phyloP scores from a whole-genome alignment of 2,797 vertebrate species.

The Chrosomus eos region DNA sequence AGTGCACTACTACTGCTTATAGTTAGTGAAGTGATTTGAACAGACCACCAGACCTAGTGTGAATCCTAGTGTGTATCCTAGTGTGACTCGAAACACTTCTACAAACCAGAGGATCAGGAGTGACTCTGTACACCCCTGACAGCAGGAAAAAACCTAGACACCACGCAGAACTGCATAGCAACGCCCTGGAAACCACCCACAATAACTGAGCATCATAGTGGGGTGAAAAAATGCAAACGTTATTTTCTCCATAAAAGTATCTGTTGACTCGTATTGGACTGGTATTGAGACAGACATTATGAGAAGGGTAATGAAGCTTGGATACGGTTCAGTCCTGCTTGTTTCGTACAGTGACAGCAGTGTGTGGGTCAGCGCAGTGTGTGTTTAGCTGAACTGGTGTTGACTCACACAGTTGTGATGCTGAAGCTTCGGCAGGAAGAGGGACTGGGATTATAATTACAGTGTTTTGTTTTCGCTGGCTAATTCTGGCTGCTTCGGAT shows the following conservation, averaged over 20 bases:
- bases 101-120: neutral
- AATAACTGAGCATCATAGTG: neutral
- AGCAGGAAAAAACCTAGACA: neutral
- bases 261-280: too few species aligned
- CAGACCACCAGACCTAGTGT: neutral
- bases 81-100: neutral
- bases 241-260: too few species aligned
- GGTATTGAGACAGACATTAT: neutral
- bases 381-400: constrained; percentile 8
- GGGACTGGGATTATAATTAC: constrained; percentile 48
- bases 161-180: neutral
- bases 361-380: neutral
- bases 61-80: neutral
- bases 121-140: neutral
- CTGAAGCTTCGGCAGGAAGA: constrained; percentile 21
- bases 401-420: constrained; percentile 29
- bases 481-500: constrained; percentile 46
- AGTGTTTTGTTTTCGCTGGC: constrained; percentile 9
- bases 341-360: neutral
- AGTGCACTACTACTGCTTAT: neutral
- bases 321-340: neutral
- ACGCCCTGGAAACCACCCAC: neutral
- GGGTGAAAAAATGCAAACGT: neutral
- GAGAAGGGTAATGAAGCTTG: neutral
- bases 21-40: neutral